These are phyloP conservation scores for Euproctis similis DNA, from an alignment of 2,888 invertebrate genomes.

Conservation along the genomic window DNA sequence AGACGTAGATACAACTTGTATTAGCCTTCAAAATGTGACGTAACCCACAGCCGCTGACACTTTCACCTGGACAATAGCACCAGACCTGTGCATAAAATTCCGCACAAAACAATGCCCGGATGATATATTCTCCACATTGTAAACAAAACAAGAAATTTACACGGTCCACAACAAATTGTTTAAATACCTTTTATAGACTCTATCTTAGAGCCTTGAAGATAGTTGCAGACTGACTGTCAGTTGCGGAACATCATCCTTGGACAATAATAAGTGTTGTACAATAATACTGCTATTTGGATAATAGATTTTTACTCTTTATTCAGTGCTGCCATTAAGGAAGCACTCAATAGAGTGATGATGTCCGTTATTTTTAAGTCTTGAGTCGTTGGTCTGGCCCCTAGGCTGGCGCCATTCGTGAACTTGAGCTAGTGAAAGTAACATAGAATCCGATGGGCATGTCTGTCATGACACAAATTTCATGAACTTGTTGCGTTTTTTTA, in stretches of 20 bases:
- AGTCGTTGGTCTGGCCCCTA: too few species aligned
- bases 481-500: too few species aligned
- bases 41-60: conserved; percentile 16
- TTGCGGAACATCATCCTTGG: conserved; percentile 1
- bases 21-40: conserved; percentile 19
- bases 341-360: too few species aligned
- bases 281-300: conserved; percentile 1
- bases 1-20: conserved; percentile 10
- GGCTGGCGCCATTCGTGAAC: too few species aligned
- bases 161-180: conserved; percentile 14
- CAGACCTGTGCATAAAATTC: conserved; percentile 24
- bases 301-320: too few species aligned
- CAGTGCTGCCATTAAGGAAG: too few species aligned
- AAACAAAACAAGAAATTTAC: conserved; percentile 12
- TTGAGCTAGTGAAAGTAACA: too few species aligned
- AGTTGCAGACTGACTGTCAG: conserved; percentile 1
- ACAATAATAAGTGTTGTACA: conserved; percentile 6
- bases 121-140: conserved; percentile 16
- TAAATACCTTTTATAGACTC: conserved; percentile 8
- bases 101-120: conserved; percentile 25
- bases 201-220: conserved; percentile 1
- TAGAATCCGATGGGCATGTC: too few species aligned
- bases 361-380: too few species aligned
- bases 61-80: conserved; percentile 22
- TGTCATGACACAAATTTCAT: too few species aligned